Conservation (phyloP, 1,140 invertebrate species). For the Drosophila watanabei region DNA sequence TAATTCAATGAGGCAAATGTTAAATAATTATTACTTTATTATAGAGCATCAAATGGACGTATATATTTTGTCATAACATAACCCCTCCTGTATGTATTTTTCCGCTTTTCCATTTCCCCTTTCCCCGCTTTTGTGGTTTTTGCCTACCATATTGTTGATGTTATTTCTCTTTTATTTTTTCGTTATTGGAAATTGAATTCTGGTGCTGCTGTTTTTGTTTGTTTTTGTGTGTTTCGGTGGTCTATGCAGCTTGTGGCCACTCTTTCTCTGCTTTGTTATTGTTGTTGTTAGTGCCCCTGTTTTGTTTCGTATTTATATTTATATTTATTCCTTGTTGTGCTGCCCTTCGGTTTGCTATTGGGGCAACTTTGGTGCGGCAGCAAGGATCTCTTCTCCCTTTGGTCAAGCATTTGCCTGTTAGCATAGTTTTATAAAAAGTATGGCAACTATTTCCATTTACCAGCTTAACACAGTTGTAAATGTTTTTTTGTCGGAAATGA, state of each 20-base stretch:
- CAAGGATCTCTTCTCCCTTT: neutral
- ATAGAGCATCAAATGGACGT: constrained; percentile 18
- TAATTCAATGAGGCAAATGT: neutral
- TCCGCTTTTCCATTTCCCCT: constrained; percentile 26
- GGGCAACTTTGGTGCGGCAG: constrained; percentile 64
- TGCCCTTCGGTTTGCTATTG: constrained; percentile 32
- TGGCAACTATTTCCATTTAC: constrained; percentile 74
- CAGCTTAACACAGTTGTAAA: constrained; percentile 59
- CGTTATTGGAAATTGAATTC: constrained; percentile 75
- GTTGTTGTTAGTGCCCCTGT: constrained; percentile 4
- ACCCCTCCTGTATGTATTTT: neutral
- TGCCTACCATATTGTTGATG: constrained; percentile 53
- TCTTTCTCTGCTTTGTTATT: constrained; percentile 7
- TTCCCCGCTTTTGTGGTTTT: constrained; percentile 55
- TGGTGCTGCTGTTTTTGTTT: constrained; percentile 33
- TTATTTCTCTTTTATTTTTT: constrained; percentile 47
- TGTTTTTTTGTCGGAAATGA: constrained; percentile 35
- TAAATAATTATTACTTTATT: constrained; percentile 3
- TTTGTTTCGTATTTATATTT: constrained; percentile 30
- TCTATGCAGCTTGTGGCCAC: constrained; percentile 52
- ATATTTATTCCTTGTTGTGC: constrained; percentile 40
- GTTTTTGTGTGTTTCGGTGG: constrained; percentile 19
- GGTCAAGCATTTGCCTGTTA: constrained; percentile 55
- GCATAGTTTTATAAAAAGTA: constrained; percentile 64
- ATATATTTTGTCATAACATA: neutral